Evolutionary conservation across 2,797 vertebrate species (phyloP).

Genomic region (Catamblyrhynchus diadema): DNA sequence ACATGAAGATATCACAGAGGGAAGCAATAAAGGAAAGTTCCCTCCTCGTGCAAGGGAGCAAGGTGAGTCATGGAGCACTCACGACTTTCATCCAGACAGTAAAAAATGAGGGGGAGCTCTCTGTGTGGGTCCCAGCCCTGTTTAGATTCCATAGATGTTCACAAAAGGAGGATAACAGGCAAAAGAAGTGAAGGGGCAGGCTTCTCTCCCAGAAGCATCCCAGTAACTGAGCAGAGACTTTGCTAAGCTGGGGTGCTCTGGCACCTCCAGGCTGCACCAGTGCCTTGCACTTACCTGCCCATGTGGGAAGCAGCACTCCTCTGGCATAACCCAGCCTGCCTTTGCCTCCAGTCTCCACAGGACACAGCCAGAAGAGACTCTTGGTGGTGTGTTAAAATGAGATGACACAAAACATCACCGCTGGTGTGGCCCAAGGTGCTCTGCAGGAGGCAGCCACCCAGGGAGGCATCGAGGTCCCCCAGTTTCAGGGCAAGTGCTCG

Average conservation of each 20-base stretch:
- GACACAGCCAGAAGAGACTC: background rate
- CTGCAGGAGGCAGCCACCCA: fast-evolving
- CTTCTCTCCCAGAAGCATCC: background rate
- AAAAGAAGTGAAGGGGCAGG: background rate
- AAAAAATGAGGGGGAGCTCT: background rate
- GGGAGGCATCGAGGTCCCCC: background rate
- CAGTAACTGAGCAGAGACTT: background rate
- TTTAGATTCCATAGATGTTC: background rate
- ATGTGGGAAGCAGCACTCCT: background rate
- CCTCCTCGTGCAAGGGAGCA: background rate
- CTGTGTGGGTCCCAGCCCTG: background rate
- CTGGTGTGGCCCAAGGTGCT: background rate
- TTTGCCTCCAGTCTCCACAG: background rate
- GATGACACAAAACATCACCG: background rate
- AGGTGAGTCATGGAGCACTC: background rate
- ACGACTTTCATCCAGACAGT: background rate
- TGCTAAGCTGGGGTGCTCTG: background rate
- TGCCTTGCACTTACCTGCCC: fast-evolving
- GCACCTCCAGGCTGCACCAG: background rate
- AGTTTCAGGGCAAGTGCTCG: fast-evolving
- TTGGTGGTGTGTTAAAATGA: background rate
- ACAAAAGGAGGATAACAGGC: background rate
- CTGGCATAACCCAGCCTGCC: fast-evolving
- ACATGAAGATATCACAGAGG: background rate
- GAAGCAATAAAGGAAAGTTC: background rate